Conservation (phyloP, 2,888 invertebrate species). For the Zygaena filipendulae region DNA sequence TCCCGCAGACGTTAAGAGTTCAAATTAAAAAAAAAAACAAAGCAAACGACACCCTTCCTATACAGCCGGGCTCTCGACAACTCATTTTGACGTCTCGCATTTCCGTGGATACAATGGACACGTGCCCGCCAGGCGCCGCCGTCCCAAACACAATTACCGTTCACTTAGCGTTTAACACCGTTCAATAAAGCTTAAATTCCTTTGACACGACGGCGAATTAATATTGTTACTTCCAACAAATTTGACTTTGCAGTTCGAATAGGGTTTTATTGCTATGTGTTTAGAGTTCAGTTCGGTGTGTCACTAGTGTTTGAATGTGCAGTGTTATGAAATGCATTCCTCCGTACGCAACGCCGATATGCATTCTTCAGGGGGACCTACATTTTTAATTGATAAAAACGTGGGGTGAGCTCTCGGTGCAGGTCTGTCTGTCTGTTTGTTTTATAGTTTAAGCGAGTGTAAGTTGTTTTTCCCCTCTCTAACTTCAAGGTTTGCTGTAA, state of each 20-base stretch:
- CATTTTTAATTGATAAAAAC: slow-evolving; percentile 47
- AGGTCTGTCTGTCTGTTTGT: too few relatives aligned
- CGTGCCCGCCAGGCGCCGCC: slow-evolving; percentile 20
- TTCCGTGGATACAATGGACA: slow-evolving; percentile 28
- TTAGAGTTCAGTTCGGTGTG: slow-evolving; percentile 17
- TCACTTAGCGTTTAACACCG: slow-evolving; percentile 34
- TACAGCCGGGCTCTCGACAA: slow-evolving; percentile 13
- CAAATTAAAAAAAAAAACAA: too few relatives aligned
- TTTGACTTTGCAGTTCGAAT: slow-evolving; percentile 15
- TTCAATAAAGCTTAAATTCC: slow-evolving; percentile 34
- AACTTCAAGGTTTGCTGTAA: too few relatives aligned
- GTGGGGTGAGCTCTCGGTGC: slow-evolving; percentile 26
- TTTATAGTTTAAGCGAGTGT: too few relatives aligned
- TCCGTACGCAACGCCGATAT: slow-evolving; percentile 10
- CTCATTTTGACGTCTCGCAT: slow-evolving; percentile 19
- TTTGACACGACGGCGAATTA: slow-evolving; percentile 23
- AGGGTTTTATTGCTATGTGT: slow-evolving; percentile 4
- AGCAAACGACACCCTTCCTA: background rate
- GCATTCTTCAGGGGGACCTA: slow-evolving; percentile 24
- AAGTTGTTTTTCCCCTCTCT: too few relatives aligned
- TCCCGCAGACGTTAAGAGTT: too few relatives aligned
- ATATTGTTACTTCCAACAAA: slow-evolving; percentile 7
- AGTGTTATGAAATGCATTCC: slow-evolving; percentile 13
- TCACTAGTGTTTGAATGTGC: background rate
- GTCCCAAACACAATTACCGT: slow-evolving; percentile 19